Evolutionary conservation across 2,888 invertebrate genomes (phyloP).

Genomic region (Orchesella flavescens): DNA sequence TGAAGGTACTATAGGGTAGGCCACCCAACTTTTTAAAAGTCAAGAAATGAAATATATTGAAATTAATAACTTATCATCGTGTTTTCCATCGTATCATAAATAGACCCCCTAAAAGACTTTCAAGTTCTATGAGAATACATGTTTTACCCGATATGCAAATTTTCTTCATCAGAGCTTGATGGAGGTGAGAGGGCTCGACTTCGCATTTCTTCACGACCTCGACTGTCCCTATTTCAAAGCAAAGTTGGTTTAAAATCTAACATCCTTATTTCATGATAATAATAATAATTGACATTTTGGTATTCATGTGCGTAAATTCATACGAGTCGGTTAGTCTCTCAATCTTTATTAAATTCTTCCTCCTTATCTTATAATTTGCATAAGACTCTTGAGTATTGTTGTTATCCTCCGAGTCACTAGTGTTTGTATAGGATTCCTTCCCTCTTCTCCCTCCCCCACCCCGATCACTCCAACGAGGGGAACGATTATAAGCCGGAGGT

Average conservation of each 20-base stretch:
- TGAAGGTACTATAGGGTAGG: conserved; percentile 17
- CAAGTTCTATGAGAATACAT: neutral
- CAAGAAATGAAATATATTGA: no score
- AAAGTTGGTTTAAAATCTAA: neutral
- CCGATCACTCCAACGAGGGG: neutral
- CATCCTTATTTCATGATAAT: neutral
- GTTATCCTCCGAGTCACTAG: neutral
- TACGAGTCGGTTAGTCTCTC: conserved; percentile 52
- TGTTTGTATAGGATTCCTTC: neutral
- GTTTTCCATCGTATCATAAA: no score
- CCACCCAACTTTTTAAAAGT: conserved; percentile 35
- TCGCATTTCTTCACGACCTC: conserved; percentile 43
- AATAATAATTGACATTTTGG: neutral
- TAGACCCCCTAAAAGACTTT: neutral
- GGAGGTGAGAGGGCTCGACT: conserved; percentile 41
- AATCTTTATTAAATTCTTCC: conserved; percentile 43
- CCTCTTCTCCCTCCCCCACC: neutral
- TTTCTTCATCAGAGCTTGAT: conserved; percentile 52
- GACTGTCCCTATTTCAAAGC: conserved; percentile 31
- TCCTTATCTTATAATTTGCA: neutral
- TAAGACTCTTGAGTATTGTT: conserved; percentile 21
- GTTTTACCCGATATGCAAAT: conserved; percentile 52
- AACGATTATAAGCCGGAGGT: neutral
- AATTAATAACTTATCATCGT: no score
- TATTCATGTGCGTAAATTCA: no score